Evolutionary conservation across 2,888 invertebrate species (phyloP).

Genomic region (Bruchidius siliquastri): DNA sequence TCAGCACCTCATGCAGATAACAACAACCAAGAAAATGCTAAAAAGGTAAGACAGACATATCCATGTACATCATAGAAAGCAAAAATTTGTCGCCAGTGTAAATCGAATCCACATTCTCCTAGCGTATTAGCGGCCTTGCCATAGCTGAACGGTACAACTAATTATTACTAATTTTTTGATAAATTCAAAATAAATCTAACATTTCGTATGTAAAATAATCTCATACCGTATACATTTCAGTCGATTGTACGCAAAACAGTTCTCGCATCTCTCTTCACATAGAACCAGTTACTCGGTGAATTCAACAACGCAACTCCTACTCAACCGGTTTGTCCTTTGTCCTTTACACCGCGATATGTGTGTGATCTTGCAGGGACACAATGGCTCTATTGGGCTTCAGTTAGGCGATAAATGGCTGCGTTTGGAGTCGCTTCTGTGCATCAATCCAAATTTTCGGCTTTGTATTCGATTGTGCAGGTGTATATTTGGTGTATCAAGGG

Average conservation of each 20-base stretch:
- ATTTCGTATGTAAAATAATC: no score
- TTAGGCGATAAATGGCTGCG: neutral
- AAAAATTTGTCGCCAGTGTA: no score
- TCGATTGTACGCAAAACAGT: neutral
- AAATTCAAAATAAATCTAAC: no score
- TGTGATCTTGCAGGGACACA: neutral
- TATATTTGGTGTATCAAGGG: neutral
- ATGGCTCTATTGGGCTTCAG: neutral
- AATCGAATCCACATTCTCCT: no score
- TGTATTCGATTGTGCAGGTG: neutral
- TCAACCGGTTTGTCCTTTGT: neutral
- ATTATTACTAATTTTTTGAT: no score
- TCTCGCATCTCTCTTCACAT: neutral
- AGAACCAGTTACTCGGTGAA: neutral
- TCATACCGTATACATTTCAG: no score
- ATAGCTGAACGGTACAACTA: no score
- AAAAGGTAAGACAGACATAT: conserved; percentile 78
- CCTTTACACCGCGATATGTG: neutral
- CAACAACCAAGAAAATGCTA: conserved; percentile 88
- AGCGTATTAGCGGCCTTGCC: no score
- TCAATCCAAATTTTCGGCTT: neutral
- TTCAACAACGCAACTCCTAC: neutral
- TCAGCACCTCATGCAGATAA: conserved; percentile 88
- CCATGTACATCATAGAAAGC: no score
- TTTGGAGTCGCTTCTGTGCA: neutral